These are phyloP conservation scores for Triops cancriformis DNA, from an alignment of 1,140 invertebrate genomes.

Conservation along the genomic window DNA sequence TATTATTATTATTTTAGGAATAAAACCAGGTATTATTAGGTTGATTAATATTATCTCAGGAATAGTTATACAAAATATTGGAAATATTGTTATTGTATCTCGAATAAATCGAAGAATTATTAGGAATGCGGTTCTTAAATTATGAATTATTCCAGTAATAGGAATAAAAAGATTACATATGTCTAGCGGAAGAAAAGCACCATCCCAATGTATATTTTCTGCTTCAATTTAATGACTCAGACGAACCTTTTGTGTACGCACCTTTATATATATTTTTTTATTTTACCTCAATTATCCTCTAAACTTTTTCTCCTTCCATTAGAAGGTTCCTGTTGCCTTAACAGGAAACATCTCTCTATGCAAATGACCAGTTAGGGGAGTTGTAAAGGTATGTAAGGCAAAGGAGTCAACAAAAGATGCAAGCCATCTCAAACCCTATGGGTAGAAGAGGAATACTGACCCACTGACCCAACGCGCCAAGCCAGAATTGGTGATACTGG, in stretches of 20 bases:
- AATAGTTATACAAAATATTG: too few species aligned
- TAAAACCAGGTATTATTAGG: too few species aligned
- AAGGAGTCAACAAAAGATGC: not conserved
- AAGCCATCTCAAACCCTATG: not conserved
- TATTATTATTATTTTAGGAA: too few species aligned
- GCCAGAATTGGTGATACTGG: not conserved
- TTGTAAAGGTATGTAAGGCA: not conserved
- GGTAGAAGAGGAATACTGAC: slow-evolving; percentile 9
- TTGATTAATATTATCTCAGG: too few species aligned
- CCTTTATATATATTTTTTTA: not conserved
- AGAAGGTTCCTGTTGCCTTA: not conserved
- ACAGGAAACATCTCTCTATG: not conserved
- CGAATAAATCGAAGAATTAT: too few species aligned
- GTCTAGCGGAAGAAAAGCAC: too few species aligned
- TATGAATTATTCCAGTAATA: too few species aligned
- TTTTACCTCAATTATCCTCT: not conserved
- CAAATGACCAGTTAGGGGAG: not conserved
- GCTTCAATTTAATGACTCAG: not conserved
- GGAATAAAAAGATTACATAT: too few species aligned
- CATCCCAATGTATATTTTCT: too few species aligned
- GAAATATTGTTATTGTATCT: too few species aligned
- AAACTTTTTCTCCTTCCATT: not conserved
- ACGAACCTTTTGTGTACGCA: not conserved
- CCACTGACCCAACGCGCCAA: not conserved
- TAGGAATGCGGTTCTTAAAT: too few species aligned